Evolutionary conservation across 1,140 invertebrate species (phyloP), one percentile per base, ranked within the genome.

Genomic region (Eurosta solidaginis): DNA sequence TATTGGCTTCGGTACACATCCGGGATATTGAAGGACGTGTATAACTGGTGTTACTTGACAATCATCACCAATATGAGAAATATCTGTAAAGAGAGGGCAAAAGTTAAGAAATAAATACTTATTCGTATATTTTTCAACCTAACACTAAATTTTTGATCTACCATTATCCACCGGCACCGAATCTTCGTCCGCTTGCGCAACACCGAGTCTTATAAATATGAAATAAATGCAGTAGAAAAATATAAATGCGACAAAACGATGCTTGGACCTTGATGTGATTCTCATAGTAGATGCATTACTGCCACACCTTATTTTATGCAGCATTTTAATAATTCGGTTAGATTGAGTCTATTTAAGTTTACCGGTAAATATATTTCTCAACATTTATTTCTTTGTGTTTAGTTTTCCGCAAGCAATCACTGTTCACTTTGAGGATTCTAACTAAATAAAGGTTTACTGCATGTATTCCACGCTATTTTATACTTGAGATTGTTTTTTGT

Each of bases 11-110:
- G 96, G 95, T 29, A 96, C 92, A 89, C 96, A 98, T 42, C 96
- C 96, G 3, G 95, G 94, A 88, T 96, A 95, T 87, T 96, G 94
- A 7, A 98, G 89, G 1, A 97, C 94, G 88, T 98, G 96, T 77
- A 97, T 95, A 27, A 98, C 96, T 1, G 95, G 95, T 22, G 95
- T 96, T 74, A 97, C 92, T 88, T 96, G 93, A 84, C 96, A 98
- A 86, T 97, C 95, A 84, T 97, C 96, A 0, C 91, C 91, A 49
- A 85, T 80, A 59, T 86, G 85, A 0, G 83, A 81, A 52, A 87
- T 84, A 63, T 80, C 83, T 85, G 77, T 83, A 87, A 33, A 89
- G 50, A 47, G 82, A 86, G 22, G 25, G n/a, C n/a, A n/a, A n/a
- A n/a, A n/a, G n/a, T n/a, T n/a, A 42, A 42, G 10, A 9, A 40